Percentiles rank a stretch among this genome's conserved stretches.
phyloP scores from a whole-genome alignment of 2,888 invertebrate genomes.

The Campoplex nolae region DNA sequence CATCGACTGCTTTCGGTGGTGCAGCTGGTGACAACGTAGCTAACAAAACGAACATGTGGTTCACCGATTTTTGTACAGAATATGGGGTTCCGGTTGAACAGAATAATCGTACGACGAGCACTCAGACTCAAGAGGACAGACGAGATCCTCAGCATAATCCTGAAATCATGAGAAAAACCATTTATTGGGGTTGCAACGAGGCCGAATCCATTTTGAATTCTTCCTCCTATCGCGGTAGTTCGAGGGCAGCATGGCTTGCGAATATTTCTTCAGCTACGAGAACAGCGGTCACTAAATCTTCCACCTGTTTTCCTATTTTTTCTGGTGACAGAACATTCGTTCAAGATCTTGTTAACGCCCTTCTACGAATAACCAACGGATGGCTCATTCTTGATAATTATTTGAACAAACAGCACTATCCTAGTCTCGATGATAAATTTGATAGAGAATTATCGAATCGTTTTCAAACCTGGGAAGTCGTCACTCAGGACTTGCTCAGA shows the following conservation, averaged over 20 bases:
- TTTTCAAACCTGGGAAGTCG: conserved; percentile 78
- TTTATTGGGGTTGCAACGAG: conserved; percentile 79
- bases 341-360: conserved; percentile 78
- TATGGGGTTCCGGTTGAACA: conserved; percentile 60
- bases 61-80: conserved; percentile 72
- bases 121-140: conserved; percentile 74
- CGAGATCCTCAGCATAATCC: conserved; percentile 72
- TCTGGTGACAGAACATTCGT: conserved; percentile 77
- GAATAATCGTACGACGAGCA: conserved; percentile 55
- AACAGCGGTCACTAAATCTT: conserved; percentile 79
- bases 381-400: conserved; percentile 82
- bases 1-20: conserved; percentile 72
- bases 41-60: conserved; percentile 75
- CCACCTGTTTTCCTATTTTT: conserved; percentile 79
- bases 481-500: conserved; percentile 76
- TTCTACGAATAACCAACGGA: conserved; percentile 80
- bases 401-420: conserved; percentile 80
- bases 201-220: conserved; percentile 77
- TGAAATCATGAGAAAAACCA: conserved; percentile 77
- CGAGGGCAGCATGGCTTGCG: conserved; percentile 74
- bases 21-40: conserved; percentile 75
- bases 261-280: conserved; percentile 78
- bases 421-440: conserved; percentile 76
- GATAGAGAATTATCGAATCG: conserved; percentile 74
- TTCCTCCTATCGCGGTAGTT: conserved; percentile 63